These are phyloP conservation scores for Melieria crassipennis DNA, from an alignment of 2,888 invertebrate genomes.

Conservation along the genomic window DNA sequence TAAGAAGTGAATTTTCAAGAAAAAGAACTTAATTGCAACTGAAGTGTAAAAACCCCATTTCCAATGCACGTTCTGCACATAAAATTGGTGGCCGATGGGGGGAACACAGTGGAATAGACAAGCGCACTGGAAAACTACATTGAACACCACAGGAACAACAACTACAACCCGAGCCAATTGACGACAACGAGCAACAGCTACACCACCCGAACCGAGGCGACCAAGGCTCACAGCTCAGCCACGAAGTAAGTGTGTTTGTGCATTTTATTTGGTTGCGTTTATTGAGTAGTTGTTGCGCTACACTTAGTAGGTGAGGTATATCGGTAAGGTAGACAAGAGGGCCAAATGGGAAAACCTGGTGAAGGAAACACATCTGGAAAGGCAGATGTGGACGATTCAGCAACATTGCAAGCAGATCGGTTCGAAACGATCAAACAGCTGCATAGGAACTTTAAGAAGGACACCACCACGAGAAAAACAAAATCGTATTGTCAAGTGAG, in stretches of 20 bases:
- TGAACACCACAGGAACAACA: background rate
- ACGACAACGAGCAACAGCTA: background rate
- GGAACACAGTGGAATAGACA: too few species aligned
- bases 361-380: background rate
- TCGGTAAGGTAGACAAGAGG: background rate
- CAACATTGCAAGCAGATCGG: background rate
- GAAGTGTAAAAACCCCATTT: too few species aligned
- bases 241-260: too few species aligned
- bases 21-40: too few species aligned
- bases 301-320: background rate
- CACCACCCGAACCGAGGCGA: too few species aligned
- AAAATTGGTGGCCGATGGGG: too few species aligned
- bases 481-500: too few species aligned
- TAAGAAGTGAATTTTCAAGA: too few species aligned
- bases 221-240: too few species aligned
- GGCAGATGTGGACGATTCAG: background rate
- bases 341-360: conserved; percentile 1
- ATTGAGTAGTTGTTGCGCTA: background rate
- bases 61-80: too few species aligned
- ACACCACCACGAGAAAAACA: background rate
- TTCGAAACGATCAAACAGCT: conserved; percentile 4
- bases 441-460: conserved; percentile 8
- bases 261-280: too few species aligned
- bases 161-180: background rate
- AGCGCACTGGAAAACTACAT: too few species aligned